Evolutionary conservation across 2,888 invertebrate species (phyloP).

Genomic region (Pelosia muscerda): DNA sequence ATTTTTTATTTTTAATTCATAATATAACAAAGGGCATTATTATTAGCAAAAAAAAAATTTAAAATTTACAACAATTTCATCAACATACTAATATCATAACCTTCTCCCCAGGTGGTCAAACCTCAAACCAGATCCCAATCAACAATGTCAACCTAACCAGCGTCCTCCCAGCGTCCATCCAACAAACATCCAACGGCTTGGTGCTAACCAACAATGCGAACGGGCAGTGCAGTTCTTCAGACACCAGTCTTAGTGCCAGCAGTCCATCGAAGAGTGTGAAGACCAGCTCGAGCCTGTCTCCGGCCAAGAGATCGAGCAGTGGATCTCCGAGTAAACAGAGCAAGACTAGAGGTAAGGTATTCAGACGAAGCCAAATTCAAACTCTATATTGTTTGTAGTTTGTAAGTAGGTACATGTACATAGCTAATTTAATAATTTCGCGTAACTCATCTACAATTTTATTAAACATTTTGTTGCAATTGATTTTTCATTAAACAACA

Average conservation of each 20-base stretch:
- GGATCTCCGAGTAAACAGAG: slow-evolving; percentile 93
- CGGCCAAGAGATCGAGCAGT: slow-evolving; percentile 93
- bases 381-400: no score
- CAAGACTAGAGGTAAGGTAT: slow-evolving; percentile 91
- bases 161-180: slow-evolving; percentile 70
- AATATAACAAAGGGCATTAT: no score
- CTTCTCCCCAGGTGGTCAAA: slow-evolving; percentile 58
- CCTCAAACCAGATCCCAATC: slow-evolving; percentile 69
- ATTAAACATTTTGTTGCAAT: neutral
- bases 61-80: no score
- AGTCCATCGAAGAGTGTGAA: slow-evolving; percentile 95
- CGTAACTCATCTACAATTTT: neutral
- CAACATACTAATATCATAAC: neutral
- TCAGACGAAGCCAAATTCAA: no score
- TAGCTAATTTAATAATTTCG: neutral
- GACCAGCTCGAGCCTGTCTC: slow-evolving; percentile 94
- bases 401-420: no score
- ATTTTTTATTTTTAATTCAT: no score
- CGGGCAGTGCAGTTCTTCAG: slow-evolving; percentile 83
- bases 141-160: slow-evolving; percentile 78
- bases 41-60: no score
- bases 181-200: slow-evolving; percentile 70
- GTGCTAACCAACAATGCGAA: slow-evolving; percentile 73
- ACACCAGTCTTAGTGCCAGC: slow-evolving; percentile 89
- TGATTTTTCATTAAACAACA: neutral